Base-by-base conservation (phyloP, 2,888 invertebrate genomes). In the Leucophenga montana region DNA sequence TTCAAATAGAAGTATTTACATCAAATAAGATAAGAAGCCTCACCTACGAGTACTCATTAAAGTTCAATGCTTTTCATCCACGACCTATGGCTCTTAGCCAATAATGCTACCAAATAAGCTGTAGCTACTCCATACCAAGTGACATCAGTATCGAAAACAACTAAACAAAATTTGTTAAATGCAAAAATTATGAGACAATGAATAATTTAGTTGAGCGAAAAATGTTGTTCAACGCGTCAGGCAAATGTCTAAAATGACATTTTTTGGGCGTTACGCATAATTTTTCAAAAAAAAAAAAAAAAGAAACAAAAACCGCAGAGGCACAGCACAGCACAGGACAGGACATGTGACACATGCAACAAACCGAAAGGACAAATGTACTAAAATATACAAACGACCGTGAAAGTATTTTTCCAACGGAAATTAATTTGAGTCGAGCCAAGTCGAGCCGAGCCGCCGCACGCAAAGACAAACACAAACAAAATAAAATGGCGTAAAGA, bases 381-480 rank as follows among this genome's bases (percentile, higher is more conserved):
- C 39, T 39, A 50, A 50, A 50, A 50, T 18, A 50, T 50, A 18
- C 50, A 18, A 39, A 18, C 50, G 50, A 50, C 14, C 16, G 27
- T 31, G n/a, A 57, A 57, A 57, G 27, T 27, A 61, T 18, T 18
- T 39, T 39, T 16, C 61, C 16, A 64, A 22, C 62, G 62, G 62
- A 64, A 48, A 48, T 48, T 22, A 64, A 64, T 64, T 64, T 64
- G 46, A 46, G 62, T 4, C 27, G 27, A 27, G 27, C 27, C 27
- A 27, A 27, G 3, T n/a, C n/a, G n/a, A n/a, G n/a, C 16, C 31
- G 18, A 59, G 31, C 18, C 16, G 20, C 31, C 50, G 16, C 14
- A 46, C 62, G 46, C 48, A 50, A 18, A 50, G 50, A n/a, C 50
- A 50, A 50, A 27, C 27, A 18, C 50, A 50, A 50, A 50, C 50